These are phyloP conservation scores for Strigamia transsilvanica DNA, from an alignment of 2,888 invertebrate species.

Conservation along the genomic window DNA sequence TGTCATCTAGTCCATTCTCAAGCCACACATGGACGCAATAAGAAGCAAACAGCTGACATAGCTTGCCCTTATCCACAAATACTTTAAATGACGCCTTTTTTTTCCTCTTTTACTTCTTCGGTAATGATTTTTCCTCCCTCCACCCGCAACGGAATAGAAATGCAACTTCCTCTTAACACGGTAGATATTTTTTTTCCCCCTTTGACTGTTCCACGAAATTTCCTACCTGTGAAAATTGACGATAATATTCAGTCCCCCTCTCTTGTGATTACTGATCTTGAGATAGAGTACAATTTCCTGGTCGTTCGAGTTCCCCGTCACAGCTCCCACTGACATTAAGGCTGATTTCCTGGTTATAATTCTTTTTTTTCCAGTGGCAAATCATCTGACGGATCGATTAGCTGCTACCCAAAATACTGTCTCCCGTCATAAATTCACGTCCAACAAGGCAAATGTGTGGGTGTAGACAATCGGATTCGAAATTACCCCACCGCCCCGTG, in stretches of 20 bases:
- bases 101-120: background rate
- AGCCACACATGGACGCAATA: conserved; percentile 42
- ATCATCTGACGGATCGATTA: conserved; percentile 34
- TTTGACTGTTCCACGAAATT: conserved; percentile 1
- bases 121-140: conserved; percentile 16
- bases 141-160: background rate
- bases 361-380: conserved; percentile 33
- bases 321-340: conserved; percentile 36
- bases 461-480: background rate
- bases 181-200: conserved; percentile 9
- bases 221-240: conserved; percentile 33
- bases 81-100: background rate
- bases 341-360: conserved; percentile 40
- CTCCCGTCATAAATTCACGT: background rate
- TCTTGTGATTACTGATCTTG: conserved; percentile 44
- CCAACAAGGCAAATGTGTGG: background rate
- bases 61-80: conserved; percentile 36
- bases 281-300: conserved; percentile 42
- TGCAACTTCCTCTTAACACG: conserved; percentile 30
- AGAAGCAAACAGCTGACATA: conserved; percentile 42
- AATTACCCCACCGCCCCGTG: conserved; percentile 17
- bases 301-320: conserved; percentile 36
- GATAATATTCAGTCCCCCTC: conserved; percentile 26
- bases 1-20: conserved; percentile 39
- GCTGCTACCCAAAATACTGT: background rate